Percentiles rank a stretch among this genome's conserved stretches.
Conservation (phyloP, 37 sponge, comb jelly and placozoan genomes). For the Lycopodina hypogea region DNA sequence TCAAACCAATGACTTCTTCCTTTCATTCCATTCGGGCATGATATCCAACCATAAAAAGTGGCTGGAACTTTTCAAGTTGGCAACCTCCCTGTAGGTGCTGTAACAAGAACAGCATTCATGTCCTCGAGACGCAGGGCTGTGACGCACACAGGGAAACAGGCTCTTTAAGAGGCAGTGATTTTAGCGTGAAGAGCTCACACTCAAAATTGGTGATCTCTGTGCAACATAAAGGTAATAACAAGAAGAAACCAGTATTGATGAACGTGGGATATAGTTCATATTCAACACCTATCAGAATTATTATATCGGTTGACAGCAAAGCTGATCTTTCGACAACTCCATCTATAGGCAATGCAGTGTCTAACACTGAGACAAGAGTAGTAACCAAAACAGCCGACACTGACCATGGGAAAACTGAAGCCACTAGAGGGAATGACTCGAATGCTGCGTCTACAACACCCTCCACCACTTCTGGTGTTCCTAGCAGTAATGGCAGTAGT, state of each 20-base stretch:
- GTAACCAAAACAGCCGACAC: neutral
- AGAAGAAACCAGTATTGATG: too few species aligned
- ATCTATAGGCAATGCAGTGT: neutral
- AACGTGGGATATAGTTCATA: neutral
- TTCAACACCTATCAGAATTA: neutral
- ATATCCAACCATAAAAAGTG: too few species aligned
- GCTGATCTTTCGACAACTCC: neutral
- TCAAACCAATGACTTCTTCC: neutral
- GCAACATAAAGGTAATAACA: too few species aligned
- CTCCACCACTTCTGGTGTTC: neutral
- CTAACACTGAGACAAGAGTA: neutral
- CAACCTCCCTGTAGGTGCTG: too few species aligned
- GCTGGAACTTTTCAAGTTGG: too few species aligned
- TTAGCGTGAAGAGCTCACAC: too few species aligned
- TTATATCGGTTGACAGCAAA: neutral
- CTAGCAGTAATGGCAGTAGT: neutral
- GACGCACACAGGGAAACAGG: too few species aligned
- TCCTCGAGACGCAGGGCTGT: too few species aligned
- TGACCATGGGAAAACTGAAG: neutral
- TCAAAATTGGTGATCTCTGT: too few species aligned
- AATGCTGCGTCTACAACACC: neutral
- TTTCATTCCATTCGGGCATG: neutral
- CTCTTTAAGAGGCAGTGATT: too few species aligned
- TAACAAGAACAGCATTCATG: too few species aligned
- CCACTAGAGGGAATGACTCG: neutral